Percentiles rank a stretch among this genome's conserved stretches.
These are phyloP conservation scores for Onchidella celtica DNA, from an alignment of 2,888 invertebrate genomes.

Conservation along the genomic window DNA sequence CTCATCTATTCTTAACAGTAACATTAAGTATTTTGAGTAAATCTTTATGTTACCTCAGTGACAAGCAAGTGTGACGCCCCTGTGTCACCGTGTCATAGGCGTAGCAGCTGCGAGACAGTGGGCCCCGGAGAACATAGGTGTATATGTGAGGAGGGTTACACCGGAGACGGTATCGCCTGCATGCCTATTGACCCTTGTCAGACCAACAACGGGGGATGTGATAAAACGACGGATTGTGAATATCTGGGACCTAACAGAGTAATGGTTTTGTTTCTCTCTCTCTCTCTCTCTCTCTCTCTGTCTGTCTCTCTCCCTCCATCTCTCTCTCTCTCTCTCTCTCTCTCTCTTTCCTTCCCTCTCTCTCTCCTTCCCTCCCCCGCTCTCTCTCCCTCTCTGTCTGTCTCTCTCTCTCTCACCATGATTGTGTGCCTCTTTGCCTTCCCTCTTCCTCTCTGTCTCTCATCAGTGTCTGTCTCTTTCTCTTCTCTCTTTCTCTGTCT, in stretches of 20 bases:
- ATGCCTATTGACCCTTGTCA: slow-evolving; percentile 71
- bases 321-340: too few relatives aligned
- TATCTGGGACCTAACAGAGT: slow-evolving; percentile 70
- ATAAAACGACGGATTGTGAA: slow-evolving; percentile 62
- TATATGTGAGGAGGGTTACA: slow-evolving; percentile 65
- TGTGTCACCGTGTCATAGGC: slow-evolving; percentile 58
- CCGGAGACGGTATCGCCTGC: slow-evolving; percentile 72
- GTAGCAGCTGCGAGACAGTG: slow-evolving; percentile 62
- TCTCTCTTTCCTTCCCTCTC: too few relatives aligned
- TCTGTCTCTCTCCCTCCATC: too few relatives aligned
- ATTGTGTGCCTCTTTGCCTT: background rate
- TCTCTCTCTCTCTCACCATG: background rate
- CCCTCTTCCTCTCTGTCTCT: background rate
- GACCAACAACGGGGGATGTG: slow-evolving; percentile 69
- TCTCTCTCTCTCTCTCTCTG: background rate
- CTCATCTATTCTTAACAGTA: too few relatives aligned
- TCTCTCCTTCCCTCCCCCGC: background rate
- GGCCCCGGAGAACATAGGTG: slow-evolving; percentile 62
- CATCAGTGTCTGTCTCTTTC: background rate
- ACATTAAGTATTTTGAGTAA: too few relatives aligned
- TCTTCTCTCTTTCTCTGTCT: background rate
- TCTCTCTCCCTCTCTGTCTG: background rate
- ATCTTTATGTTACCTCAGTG: slow-evolving; percentile 11
- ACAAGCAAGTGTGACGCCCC: slow-evolving; percentile 13
- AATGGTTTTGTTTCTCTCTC: slow-evolving; percentile 17